Evolutionary conservation across 2,797 vertebrate genomes (phyloP).

Genomic region (Melanotaenia parkinsoni): DNA sequence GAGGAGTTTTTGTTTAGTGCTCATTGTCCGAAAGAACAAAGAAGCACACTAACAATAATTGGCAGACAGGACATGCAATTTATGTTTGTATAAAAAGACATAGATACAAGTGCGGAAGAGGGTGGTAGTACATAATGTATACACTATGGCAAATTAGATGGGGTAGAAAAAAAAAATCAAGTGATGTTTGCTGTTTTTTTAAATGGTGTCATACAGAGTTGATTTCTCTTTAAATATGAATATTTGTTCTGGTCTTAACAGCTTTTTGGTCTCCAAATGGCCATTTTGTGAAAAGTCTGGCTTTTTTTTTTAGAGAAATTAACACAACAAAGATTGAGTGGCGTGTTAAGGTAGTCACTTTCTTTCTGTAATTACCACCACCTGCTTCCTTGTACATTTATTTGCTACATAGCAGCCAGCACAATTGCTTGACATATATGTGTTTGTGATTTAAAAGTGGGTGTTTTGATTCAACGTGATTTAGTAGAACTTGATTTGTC

Average conservation of each 20-base stretch:
- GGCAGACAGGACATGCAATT: background rate
- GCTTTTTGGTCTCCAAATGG: background rate
- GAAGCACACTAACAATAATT: slow-evolving; percentile 30
- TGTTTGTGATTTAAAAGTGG: too few species aligned
- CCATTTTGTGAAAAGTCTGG: background rate
- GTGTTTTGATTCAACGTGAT: too few species aligned
- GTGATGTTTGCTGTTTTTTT: background rate
- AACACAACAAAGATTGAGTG: background rate
- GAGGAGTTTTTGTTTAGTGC: slow-evolving; percentile 48
- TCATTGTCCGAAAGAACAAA: slow-evolving; percentile 28
- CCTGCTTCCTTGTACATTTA: too few species aligned
- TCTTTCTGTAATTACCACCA: background rate
- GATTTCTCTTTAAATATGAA: background rate
- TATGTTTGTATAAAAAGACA: background rate
- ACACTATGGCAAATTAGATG: too few species aligned
- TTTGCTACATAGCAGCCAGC: too few species aligned
- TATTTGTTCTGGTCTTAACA: background rate
- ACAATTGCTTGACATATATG: too few species aligned
- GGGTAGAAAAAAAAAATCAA: too few species aligned
- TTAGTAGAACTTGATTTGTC: too few species aligned
- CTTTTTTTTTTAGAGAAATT: background rate
- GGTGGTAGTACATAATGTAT: background rate
- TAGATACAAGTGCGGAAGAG: background rate
- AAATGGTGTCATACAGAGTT: background rate
- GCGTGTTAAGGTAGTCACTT: background rate